Evolutionary conservation across 2,888 invertebrate genomes (phyloP).

Genomic region (Sarcophaga subvicina): DNA sequence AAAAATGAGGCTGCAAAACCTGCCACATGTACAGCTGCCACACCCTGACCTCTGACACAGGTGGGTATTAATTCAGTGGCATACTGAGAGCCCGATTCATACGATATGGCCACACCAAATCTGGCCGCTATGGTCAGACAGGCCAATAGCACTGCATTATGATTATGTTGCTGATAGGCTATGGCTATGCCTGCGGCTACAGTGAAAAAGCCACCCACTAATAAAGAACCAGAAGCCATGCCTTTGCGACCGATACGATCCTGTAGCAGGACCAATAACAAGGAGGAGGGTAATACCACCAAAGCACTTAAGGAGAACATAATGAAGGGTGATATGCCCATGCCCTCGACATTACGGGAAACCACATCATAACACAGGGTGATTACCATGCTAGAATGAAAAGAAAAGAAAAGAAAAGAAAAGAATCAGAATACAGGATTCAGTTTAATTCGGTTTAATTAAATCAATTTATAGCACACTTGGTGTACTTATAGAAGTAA

Average conservation of each 20-base stretch:
- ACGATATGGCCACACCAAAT: slow-evolving; percentile 85
- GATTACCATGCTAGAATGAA: slow-evolving; percentile 83
- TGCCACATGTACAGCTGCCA: slow-evolving; percentile 85
- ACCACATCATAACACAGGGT: slow-evolving; percentile 85
- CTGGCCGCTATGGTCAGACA: slow-evolving; percentile 83
- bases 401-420: neutral
- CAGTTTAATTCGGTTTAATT: neutral
- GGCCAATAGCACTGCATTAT: slow-evolving; percentile 82
- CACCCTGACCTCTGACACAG: slow-evolving; percentile 85
- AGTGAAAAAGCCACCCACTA: slow-evolving; percentile 83
- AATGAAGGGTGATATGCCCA: slow-evolving; percentile 83
- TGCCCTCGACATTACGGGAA: slow-evolving; percentile 84
- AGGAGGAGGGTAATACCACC: slow-evolving; percentile 84
- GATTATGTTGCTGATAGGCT: slow-evolving; percentile 80
- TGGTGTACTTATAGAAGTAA: too few relatives aligned
- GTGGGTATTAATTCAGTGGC: slow-evolving; percentile 86
- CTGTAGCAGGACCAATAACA: slow-evolving; percentile 79
- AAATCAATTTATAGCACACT: too few relatives aligned
- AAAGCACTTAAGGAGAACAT: slow-evolving; percentile 84
- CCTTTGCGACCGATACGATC: slow-evolving; percentile 83
- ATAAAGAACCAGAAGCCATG: slow-evolving; percentile 83
- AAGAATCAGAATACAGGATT: neutral
- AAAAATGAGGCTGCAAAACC: slow-evolving; percentile 85
- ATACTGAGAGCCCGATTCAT: slow-evolving; percentile 86
- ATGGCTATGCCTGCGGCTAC: slow-evolving; percentile 83